phyloP scores from a whole-genome alignment of 35 echinoderm and acorn worm genomes.

The Amphiura filiformis region DNA sequence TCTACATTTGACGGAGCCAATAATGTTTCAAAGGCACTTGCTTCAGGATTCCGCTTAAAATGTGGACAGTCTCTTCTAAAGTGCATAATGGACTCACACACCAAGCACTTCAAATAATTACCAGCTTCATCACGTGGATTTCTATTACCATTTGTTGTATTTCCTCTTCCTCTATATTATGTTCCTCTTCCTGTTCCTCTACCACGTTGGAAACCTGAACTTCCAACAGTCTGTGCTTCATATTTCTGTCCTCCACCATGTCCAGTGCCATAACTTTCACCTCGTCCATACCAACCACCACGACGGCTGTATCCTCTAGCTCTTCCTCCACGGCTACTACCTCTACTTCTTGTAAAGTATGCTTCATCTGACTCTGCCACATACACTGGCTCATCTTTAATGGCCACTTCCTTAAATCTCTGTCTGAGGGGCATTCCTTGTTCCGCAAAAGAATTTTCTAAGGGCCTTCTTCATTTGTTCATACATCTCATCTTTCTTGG shows the following conservation, averaged over 20 bases:
- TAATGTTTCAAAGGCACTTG: too few relatives aligned
- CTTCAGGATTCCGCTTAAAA: too few relatives aligned
- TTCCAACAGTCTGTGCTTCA: too few relatives aligned
- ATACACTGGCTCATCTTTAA: neutral
- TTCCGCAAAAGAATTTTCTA: neutral
- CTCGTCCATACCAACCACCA: constrained; percentile 10
- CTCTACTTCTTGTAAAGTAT: neutral
- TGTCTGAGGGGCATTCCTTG: neutral
- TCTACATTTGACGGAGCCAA: too few relatives aligned
- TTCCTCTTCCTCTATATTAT: constrained; percentile 6
- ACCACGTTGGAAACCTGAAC: too few relatives aligned
- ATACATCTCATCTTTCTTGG: neutral
- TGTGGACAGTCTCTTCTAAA: neutral
- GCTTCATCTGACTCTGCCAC: neutral
- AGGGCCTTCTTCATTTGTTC: constrained; percentile 12
- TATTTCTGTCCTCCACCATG: too few relatives aligned
- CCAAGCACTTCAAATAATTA: neutral
- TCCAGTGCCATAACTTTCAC: neutral
- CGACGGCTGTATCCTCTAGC: neutral
- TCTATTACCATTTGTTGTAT: neutral
- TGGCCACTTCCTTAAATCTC: neutral
- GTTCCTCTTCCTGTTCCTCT: constrained; percentile 20
- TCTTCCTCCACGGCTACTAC: neutral
- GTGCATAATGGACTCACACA: constrained; percentile 11
- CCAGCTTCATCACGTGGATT: constrained; percentile 10